Evolutionary conservation across 1,140 invertebrate species (phyloP).

Genomic region (Pachyrhynchus sulphureomaculatus): DNA sequence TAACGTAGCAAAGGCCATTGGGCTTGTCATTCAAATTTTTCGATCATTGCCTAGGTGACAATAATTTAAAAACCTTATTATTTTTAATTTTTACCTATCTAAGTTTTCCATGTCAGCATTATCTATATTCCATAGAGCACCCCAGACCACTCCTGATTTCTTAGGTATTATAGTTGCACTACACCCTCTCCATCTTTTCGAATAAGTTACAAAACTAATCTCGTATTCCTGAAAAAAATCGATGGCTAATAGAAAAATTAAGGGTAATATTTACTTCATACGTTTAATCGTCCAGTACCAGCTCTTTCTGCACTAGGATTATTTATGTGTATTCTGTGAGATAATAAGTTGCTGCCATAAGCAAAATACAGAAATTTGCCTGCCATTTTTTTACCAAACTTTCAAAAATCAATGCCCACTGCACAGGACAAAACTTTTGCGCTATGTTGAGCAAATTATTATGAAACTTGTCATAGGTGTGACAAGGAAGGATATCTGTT

Average conservation of each 20-base stretch:
- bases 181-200: slow-evolving; percentile 71
- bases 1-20: too few relatives aligned
- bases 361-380: slow-evolving; percentile 70
- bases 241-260: too few relatives aligned
- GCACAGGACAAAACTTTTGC: neutral
- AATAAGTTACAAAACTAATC: slow-evolving; percentile 69
- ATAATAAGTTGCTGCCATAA: slow-evolving; percentile 74
- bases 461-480: neutral
- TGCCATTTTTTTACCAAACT: slow-evolving; percentile 1
- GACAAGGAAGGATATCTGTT: neutral
- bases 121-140: slow-evolving; percentile 76
- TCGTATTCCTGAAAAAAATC: slow-evolving; percentile 63
- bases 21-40: too few relatives aligned
- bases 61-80: neutral
- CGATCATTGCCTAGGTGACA: too few relatives aligned
- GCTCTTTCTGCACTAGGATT: slow-evolving; percentile 66
- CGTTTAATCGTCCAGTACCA: slow-evolving; percentile 61
- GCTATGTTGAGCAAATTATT: neutral
- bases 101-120: slow-evolving; percentile 62
- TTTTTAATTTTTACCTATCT: slow-evolving; percentile 65
- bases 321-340: slow-evolving; percentile 65
- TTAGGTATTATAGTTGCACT: slow-evolving; percentile 73
- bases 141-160: slow-evolving; percentile 64
- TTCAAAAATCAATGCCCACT: neutral
- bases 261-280: slow-evolving; percentile 45